phyloP scores from a whole-genome alignment of 2,888 invertebrate species.

The Troides helena region DNA sequence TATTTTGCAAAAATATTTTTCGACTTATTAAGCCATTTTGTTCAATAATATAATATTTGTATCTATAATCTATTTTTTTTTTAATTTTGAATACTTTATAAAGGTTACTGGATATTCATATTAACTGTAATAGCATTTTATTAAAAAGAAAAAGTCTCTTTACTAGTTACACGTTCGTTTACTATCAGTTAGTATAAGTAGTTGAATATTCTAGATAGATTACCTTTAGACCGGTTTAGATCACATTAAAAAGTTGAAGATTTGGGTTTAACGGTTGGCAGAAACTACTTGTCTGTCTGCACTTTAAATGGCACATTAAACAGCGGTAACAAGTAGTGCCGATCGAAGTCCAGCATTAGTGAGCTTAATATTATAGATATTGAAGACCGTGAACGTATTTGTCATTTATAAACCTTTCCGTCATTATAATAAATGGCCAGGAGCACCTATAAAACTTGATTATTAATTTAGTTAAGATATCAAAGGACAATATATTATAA shows the following conservation, averaged over 20 bases:
- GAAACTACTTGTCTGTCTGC: not conserved
- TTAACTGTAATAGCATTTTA: too few species aligned
- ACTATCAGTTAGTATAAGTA: too few species aligned
- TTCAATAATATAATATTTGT: too few species aligned
- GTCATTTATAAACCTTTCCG: constrained; percentile 8
- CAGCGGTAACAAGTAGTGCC: not conserved
- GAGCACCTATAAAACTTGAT: constrained; percentile 1
- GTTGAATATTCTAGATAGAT: not conserved
- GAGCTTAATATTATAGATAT: constrained; percentile 4
- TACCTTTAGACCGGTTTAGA: not conserved
- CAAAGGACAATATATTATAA: not conserved
- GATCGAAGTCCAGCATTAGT: not conserved
- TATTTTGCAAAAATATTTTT: not conserved
- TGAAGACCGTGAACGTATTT: constrained; percentile 5
- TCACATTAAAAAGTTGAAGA: not conserved
- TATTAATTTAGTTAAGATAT: constrained; percentile 3
- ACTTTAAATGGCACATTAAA: not conserved
- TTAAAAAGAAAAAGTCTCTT: too few species aligned
- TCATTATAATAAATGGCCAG: constrained; percentile 8
- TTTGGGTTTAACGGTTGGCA: not conserved
- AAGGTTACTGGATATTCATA: too few species aligned
- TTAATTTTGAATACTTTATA: too few species aligned
- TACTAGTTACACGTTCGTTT: too few species aligned
- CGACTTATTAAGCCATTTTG: not conserved
- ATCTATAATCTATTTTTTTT: too few species aligned